A percentile compares a stretch with the other conserved stretches of the same genome.
These are phyloP conservation scores for Labia minor DNA, from an alignment of 2,888 invertebrate genomes.

Conservation along the genomic window DNA sequence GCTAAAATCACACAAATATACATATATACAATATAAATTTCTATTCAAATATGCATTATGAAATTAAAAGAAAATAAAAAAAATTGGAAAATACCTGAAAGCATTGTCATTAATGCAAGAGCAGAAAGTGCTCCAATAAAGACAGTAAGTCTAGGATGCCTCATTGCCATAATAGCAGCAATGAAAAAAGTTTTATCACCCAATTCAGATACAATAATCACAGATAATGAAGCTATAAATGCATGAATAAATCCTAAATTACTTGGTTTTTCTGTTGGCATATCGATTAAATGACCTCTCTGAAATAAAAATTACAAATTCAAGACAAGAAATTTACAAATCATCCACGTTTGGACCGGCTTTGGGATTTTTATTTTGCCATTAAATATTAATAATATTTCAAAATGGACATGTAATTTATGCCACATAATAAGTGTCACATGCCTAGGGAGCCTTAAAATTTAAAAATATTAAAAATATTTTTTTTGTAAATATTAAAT, in stretches of 20 bases:
- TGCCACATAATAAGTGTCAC: too few relatives aligned
- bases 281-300: neutral
- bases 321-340: too few relatives aligned
- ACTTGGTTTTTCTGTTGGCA: conserved; percentile 14
- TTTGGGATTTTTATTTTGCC: too few relatives aligned
- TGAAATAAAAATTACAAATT: neutral
- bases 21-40: conserved; percentile 18
- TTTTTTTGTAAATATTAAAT: too few relatives aligned
- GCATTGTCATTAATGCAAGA: conserved; percentile 81
- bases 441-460: too few relatives aligned
- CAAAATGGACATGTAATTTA: too few relatives aligned
- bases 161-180: conserved; percentile 99
- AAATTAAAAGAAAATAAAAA: conserved; percentile 22
- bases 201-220: conserved; percentile 93
- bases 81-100: conserved; percentile 54
- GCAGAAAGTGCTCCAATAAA: conserved; percentile 90
- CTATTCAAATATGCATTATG: conserved; percentile 25
- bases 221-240: conserved; percentile 87
- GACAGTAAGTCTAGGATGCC: conserved; percentile 83
- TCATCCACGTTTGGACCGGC: too few relatives aligned
- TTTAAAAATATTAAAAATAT: too few relatives aligned
- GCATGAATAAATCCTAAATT: conserved; percentile 80
- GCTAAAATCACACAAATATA: conserved; percentile 46
- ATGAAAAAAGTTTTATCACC: conserved; percentile 99
- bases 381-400: too few relatives aligned